phyloP scores from a whole-genome alignment of 2,888 invertebrate genomes.

The Apamea sordens region DNA sequence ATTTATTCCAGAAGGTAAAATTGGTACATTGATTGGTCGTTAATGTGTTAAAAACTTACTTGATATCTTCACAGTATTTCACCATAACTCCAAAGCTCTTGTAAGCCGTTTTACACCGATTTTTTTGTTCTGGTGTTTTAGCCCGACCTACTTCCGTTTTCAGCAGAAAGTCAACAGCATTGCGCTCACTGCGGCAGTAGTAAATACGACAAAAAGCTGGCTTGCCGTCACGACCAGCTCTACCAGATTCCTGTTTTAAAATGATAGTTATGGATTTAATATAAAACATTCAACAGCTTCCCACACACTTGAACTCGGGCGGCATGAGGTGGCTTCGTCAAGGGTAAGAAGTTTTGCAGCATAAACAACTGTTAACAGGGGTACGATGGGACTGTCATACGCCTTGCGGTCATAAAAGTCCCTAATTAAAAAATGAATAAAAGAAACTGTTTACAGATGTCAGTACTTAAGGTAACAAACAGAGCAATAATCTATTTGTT shows the following conservation, averaged over 20 bases:
- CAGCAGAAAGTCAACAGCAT: slow-evolving; percentile 94
- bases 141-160: slow-evolving; percentile 92
- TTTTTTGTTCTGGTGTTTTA: slow-evolving; percentile 89
- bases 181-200: slow-evolving; percentile 95
- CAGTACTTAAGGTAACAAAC: background rate
- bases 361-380: background rate
- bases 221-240: slow-evolving; percentile 98
- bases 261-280: background rate
- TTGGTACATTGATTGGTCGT: background rate
- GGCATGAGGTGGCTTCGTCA: background rate
- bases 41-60: slow-evolving; percentile 86
- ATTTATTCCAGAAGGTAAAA: background rate
- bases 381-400: no score
- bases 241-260: slow-evolving; percentile 95
- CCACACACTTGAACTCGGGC: background rate
- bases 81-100: slow-evolving; percentile 96
- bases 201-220: slow-evolving; percentile 97
- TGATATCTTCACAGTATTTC: slow-evolving; percentile 95
- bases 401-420: background rate
- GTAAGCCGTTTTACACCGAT: slow-evolving; percentile 91
- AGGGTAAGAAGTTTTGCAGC: background rate
- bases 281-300: background rate
- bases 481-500: background rate
- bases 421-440: background rate
- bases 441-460: background rate